Evolutionary conservation across 1,140 invertebrate species (phyloP), one percentile per base, ranked within the genome.

Genomic region (Wasmannia auropunctata): DNA sequence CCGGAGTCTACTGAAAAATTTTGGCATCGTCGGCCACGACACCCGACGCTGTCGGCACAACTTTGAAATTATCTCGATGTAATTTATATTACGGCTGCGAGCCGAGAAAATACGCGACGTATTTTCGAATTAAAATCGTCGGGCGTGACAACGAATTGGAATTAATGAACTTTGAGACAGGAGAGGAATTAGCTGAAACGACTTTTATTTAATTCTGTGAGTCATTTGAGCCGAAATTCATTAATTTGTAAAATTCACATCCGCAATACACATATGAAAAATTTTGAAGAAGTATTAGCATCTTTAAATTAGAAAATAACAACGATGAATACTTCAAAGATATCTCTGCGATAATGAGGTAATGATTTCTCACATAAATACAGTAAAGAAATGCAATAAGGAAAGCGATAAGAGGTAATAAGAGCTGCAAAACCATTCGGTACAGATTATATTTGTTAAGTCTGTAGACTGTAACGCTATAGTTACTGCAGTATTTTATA

Each of bases 61-160:
- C 83, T 88, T 89, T 86, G 87, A 88, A 88, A 89, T 89, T 89
- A 89, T 85, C 87, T 22, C 56, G 60, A 49, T 83, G 77, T 89
- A 89, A 89, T 89, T 89, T 89, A 89, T 88, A 76, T 80, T 76
- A 84, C 86, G 87, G 49, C 49, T 56, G 72, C 49, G 62, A 40
- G 60, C 51, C 86, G 83, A 85, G 84, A 43, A 80, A n/a, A 54
- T 70, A 49, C 31, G 19, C 83, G 83, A 37, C 74, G 87, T 84
- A 76, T 65, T 75, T 74, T 88, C 69, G 81, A 88, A 88, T 88
- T 88, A 88, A 74, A 80, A 69, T 80, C 43, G 76, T 80, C 62
- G 80, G n/a, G 19, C 67, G 65, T 49, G 76, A 75, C 51, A 81
- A 37, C 56, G 56, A 54, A 80, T 51, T 31, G 43, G 31, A 80